These are phyloP conservation scores for Ahaetulla prasina DNA, from an alignment of 2,113 vertebrate species.

Conservation along the genomic window DNA sequence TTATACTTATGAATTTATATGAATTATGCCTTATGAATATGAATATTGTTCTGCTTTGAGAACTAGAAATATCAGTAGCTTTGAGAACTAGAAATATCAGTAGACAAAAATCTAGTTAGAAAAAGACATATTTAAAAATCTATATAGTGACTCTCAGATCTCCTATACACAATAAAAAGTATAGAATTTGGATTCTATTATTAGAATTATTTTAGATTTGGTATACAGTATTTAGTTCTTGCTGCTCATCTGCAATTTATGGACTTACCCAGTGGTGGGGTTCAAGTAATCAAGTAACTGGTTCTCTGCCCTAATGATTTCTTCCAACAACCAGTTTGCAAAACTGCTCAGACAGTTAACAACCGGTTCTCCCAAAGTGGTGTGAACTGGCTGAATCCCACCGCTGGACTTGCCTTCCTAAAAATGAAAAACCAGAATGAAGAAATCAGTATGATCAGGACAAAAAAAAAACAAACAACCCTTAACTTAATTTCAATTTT, in stretches of 20 bases:
- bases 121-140: background rate
- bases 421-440: background rate
- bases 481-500: background rate
- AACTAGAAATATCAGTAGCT: slow-evolving; percentile 12
- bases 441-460: background rate
- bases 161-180: background rate
- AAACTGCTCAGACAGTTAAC: too few species aligned
- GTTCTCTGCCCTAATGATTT: too few species aligned
- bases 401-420: background rate
- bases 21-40: slow-evolving; percentile 56
- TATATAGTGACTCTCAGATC: background rate
- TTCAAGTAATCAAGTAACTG: too few species aligned
- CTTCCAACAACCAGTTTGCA: too few species aligned
- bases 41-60: slow-evolving; percentile 37
- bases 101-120: slow-evolving; percentile 16
- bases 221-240: background rate
- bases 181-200: background rate
- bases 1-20: slow-evolving; percentile 50
- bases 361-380: too few species aligned
- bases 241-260: background rate
- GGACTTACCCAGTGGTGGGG: too few species aligned
- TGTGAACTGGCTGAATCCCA: too few species aligned
- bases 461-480: background rate
- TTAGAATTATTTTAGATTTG: background rate
- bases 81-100: slow-evolving; percentile 22